Evolutionary conservation across 2,888 invertebrate genomes (phyloP).

Genomic region (Clanis bilineata): DNA sequence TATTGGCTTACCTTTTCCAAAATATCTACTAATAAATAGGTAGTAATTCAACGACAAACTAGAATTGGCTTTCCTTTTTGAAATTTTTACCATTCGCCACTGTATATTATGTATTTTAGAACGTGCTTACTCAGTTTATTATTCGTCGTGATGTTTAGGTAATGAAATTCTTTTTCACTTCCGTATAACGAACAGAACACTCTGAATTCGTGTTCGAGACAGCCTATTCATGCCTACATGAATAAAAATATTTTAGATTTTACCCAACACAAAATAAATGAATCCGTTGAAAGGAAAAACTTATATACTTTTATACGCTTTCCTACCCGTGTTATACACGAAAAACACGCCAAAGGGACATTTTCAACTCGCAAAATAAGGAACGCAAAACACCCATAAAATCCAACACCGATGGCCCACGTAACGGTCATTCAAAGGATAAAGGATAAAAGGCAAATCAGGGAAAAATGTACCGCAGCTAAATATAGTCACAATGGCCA

Average conservation of each 20-base stretch:
- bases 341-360: constrained; percentile 11
- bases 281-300: background rate
- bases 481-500: constrained; percentile 24
- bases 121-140: too few species aligned
- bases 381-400: constrained; percentile 6
- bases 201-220: background rate
- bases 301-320: background rate
- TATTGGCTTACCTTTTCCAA: too few species aligned
- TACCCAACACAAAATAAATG: background rate
- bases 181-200: too few species aligned
- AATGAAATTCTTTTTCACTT: too few species aligned
- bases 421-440: background rate
- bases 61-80: too few species aligned
- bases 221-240: background rate
- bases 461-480: background rate
- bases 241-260: background rate
- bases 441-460: constrained; percentile 12
- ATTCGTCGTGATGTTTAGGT: too few species aligned
- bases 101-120: too few species aligned
- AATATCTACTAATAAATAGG: too few species aligned
- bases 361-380: constrained; percentile 29
- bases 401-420: constrained; percentile 8
- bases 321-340: constrained; percentile 12
- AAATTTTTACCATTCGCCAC: too few species aligned
- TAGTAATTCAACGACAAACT: too few species aligned